Percentiles rank a stretch among this genome's conserved stretches.
Evolutionary conservation across 2,888 invertebrate genomes (phyloP).

Genomic region (Chymomyza fuscimana): DNA sequence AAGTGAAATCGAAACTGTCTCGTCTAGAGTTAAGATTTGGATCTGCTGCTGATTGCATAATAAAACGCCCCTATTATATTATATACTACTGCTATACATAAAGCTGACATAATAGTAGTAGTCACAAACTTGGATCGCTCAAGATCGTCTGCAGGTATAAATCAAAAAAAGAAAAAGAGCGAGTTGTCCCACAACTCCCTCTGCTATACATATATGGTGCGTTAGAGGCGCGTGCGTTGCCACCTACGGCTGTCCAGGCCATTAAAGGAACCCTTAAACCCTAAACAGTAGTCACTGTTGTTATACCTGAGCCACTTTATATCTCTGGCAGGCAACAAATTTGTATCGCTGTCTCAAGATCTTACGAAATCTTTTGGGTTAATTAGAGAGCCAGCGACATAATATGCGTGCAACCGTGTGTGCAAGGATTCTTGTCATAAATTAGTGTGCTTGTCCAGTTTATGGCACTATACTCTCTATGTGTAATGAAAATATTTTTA

Average conservation of each 20-base stretch:
- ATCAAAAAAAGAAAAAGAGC: neutral
- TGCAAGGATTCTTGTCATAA: constrained; percentile 1
- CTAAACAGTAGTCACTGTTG: constrained; percentile 32
- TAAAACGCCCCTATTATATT: constrained; percentile 62
- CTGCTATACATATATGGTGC: constrained; percentile 25
- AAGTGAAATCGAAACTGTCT: constrained; percentile 51
- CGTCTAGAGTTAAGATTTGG: constrained; percentile 14
- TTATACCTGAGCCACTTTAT: constrained; percentile 31
- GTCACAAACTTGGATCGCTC: neutral
- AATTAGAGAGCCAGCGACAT: constrained; percentile 54
- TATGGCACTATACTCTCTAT: neutral
- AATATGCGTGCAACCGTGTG: neutral
- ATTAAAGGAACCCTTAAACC: constrained; percentile 7
- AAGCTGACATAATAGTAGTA: neutral
- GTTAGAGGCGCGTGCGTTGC: constrained; percentile 53
- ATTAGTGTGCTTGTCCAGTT: constrained; percentile 11
- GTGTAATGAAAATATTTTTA: constrained; percentile 58
- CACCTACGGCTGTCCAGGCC: constrained; percentile 52
- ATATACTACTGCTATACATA: constrained; percentile 3
- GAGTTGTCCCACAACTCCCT: neutral
- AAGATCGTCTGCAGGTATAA: constrained; percentile 5
- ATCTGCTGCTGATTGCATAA: constrained; percentile 66
- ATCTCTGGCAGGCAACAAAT: constrained; percentile 19
- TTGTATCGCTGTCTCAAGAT: constrained; percentile 15
- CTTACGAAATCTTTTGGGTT: constrained; percentile 53